phyloP scores from a whole-genome alignment of 1,140 invertebrate species.

The Steinernema feltiae region DNA sequence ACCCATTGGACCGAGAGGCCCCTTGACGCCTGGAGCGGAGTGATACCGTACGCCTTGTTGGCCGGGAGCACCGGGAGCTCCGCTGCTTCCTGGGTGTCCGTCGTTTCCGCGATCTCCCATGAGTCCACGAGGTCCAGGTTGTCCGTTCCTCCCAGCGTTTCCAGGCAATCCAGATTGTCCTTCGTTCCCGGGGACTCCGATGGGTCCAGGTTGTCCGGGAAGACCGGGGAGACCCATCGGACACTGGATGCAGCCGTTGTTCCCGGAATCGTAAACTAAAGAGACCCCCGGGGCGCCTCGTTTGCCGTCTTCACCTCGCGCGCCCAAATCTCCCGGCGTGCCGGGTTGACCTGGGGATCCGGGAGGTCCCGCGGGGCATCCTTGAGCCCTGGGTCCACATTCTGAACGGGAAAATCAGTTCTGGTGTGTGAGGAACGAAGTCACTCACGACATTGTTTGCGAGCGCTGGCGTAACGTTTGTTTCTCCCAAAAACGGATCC shows the following conservation, averaged over 20 bases:
- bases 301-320: neutral
- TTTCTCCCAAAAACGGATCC: neutral
- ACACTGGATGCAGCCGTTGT: conserved; percentile 26
- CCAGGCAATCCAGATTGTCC: conserved; percentile 14
- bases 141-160: conserved; percentile 11
- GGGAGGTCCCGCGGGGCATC: conserved; percentile 1
- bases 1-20: conserved; percentile 15
- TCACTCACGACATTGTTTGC: neutral
- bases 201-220: conserved; percentile 9
- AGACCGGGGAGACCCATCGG: conserved; percentile 20
- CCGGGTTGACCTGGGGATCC: conserved; percentile 20
- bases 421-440: neutral
- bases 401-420: neutral
- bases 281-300: conserved; percentile 9
- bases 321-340: conserved; percentile 12
- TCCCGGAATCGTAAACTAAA: neutral
- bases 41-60: neutral
- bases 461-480: conserved; percentile 8
- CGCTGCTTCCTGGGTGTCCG: conserved; percentile 7
- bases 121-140: neutral
- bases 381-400: neutral
- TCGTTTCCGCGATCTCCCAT: conserved; percentile 5
- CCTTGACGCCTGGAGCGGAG: neutral
- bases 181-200: conserved; percentile 6
- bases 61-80: conserved; percentile 7